Evolutionary conservation across 2,113 vertebrate species (phyloP).

Genomic region (Ahaetulla prasina): DNA sequence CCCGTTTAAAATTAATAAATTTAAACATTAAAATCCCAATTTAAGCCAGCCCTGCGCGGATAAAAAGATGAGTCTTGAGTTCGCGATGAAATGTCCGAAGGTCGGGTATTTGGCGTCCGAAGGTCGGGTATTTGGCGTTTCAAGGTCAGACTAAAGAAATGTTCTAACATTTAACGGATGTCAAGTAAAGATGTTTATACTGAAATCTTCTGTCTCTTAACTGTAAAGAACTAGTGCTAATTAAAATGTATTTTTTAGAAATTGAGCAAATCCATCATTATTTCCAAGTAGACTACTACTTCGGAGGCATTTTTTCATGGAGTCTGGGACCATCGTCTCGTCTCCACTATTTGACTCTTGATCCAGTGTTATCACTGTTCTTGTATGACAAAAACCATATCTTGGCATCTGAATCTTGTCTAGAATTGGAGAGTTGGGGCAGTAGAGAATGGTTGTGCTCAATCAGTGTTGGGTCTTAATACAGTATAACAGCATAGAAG

Average conservation of each 20-base stretch:
- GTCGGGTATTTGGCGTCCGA: no score
- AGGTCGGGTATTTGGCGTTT: no score
- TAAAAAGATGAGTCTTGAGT: no score
- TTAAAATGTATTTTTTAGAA: neutral
- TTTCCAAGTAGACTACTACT: neutral
- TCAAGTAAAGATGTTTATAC: neutral
- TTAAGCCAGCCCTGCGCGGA: no score
- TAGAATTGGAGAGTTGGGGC: neutral
- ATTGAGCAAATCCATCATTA: neutral
- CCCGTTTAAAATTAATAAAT: no score
- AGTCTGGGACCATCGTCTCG: neutral
- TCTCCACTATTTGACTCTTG: neutral
- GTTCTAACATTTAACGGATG: neutral
- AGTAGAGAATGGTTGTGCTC: neutral
- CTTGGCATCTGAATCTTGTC: neutral
- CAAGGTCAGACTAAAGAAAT: neutral
- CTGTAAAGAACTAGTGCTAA: neutral
- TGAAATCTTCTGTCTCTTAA: neutral
- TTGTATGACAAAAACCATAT: neutral
- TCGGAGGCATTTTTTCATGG: neutral
- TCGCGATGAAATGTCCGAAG: no score
- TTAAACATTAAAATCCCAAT: no score
- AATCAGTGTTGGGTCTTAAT: neutral
- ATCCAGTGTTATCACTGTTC: neutral
- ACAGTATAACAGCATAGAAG: neutral